phyloP scores from a whole-genome alignment of 2,797 vertebrate species.

The Sylvilagus floridanus region DNA sequence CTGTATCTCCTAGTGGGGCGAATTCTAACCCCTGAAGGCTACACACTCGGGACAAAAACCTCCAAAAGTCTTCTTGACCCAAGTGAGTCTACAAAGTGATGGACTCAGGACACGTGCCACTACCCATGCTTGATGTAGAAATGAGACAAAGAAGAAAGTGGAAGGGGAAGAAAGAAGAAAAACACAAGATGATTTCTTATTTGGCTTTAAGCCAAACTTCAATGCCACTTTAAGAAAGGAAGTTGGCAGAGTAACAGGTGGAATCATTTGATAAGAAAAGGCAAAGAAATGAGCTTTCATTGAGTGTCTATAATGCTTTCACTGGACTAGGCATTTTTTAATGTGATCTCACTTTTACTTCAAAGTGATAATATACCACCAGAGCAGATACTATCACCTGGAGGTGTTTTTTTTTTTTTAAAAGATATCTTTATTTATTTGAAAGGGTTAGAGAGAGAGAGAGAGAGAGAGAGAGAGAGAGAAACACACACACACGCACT shows the following conservation, averaged over 20 bases:
- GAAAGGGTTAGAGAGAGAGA: too few species aligned
- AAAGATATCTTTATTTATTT: too few species aligned
- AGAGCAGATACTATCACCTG: not conserved
- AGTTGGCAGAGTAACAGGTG: not conserved
- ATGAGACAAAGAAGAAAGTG: not conserved
- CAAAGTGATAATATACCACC: not conserved
- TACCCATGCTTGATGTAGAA: not conserved
- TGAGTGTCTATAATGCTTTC: not conserved
- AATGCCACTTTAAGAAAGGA: conserved; percentile 5
- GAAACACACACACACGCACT: too few species aligned
- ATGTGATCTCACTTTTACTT: conserved; percentile 24
- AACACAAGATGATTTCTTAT: not conserved
- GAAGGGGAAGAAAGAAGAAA: not conserved
- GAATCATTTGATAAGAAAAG: not conserved
- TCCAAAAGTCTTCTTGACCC: not conserved
- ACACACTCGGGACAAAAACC: not conserved
- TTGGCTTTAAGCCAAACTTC: conserved; percentile 1
- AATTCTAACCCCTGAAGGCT: not conserved
- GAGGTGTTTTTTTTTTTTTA: not conserved
- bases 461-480: too few species aligned
- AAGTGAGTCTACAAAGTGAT: not conserved
- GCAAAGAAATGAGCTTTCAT: not conserved
- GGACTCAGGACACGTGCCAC: not conserved
- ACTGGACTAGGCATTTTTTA: conserved; percentile 5
- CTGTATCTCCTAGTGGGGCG: not conserved